Evolutionary conservation across 2,113 vertebrate species (phyloP).

Genomic region (Gobius niger): DNA sequence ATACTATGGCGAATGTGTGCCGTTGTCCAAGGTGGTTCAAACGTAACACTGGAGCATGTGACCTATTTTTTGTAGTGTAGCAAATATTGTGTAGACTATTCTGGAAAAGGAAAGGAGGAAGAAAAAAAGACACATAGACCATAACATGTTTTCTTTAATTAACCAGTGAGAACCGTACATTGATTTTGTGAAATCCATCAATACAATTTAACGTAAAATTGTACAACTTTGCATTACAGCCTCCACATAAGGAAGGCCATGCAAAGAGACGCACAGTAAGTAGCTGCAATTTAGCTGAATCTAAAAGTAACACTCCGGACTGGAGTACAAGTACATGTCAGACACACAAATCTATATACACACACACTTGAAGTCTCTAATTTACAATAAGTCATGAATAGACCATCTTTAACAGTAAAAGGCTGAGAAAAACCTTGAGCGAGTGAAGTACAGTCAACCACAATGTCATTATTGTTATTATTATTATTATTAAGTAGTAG

Average conservation of each 20-base stretch:
- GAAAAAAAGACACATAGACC: neutral
- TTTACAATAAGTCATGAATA: conserved; percentile 26
- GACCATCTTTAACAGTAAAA: conserved; percentile 20
- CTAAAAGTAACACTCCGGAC: conserved; percentile 48
- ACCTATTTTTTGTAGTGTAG: no score
- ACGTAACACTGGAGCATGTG: no score
- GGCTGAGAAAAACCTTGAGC: conserved; percentile 7
- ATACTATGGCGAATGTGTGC: no score
- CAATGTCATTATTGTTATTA: conserved; percentile 1
- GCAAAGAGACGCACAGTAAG: conserved; percentile 26
- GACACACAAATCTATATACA: conserved; percentile 22
- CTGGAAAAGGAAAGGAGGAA: neutral
- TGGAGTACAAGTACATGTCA: conserved; percentile 32
- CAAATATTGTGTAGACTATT: neutral
- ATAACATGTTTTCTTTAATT: conserved; percentile 55
- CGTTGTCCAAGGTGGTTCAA: no score
- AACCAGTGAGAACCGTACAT: conserved; percentile 32
- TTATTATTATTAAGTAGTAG: neutral
- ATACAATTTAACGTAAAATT: conserved; percentile 4
- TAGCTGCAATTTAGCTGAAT: conserved; percentile 40
- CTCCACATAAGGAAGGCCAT: conserved; percentile 27
- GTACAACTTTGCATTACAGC: conserved; percentile 21
- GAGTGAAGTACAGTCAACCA: neutral
- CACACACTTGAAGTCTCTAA: conserved; percentile 20
- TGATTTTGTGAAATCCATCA: conserved; percentile 43